Evolutionary conservation across 2,113 vertebrate species (phyloP), one percentile per base, ranked within the genome.

Genomic region (Lethenteron camtschaticum): DNA sequence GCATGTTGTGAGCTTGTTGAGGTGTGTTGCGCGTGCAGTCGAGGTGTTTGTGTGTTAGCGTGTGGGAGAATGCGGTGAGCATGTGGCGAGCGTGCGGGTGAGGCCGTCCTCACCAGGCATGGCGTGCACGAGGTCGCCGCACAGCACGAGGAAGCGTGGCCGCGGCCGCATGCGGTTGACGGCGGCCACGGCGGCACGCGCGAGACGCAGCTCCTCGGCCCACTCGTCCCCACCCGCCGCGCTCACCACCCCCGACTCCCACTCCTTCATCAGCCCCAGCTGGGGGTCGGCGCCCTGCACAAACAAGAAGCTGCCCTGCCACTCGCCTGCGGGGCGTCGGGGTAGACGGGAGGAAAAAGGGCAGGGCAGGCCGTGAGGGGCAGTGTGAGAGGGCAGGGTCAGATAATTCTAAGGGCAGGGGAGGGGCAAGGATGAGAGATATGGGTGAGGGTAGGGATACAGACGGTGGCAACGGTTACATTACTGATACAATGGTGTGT

Each of bases 231-330:
- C 94, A 9, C 83, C 85, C 1, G 71, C 78, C 1, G 78, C 70
- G 18, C 77, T 82, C n/a, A n/a, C 9, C 75, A 95, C 81, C 5
- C 87, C 87, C 0, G 79, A 75, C 70, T 78, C 77, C 88, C 88
- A 95, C n/a, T 88, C 81, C 78, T 99, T 95, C 80, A 92, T 95
- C 72, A 99, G 79, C 2, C 92, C 92, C 12, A 96, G 85, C 78
- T 99, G 94, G 12, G 90, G 89, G 78, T 99, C 92, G 4, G 90
- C 85, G 4, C 85, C 89, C 75, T 88, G 87, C 73, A 95, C 86
- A 77, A 96, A 96, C 78, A 77, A 96, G 81, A 96, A 99, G 0
- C 91, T 85, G 8, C 83, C 86, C 9, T 73, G 85, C 94, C 94
- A 99, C 20, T 84, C 75, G 8, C 58, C 78, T 75, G 96, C 85